Base-by-base conservation (phyloP, 2,888 invertebrate genomes). In the Drosophila recens region DNA sequence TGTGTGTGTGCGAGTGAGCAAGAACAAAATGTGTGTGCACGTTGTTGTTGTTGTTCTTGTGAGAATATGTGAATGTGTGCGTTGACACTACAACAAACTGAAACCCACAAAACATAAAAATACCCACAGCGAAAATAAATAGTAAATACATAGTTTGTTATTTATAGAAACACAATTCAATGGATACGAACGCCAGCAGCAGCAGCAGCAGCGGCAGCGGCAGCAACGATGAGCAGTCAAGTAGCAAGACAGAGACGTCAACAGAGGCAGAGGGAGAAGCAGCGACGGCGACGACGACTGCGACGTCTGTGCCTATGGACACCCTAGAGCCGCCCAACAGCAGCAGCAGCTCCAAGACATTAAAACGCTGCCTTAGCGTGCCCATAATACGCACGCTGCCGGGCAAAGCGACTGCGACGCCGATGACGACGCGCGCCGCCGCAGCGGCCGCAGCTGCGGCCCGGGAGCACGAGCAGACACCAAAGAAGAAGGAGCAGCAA, bases 321-420 rank as follows among this genome's bases (percentile, higher is more conserved):
- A 87, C 84, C 0, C 42, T 89, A 13, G 84, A 90, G 27, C 89
- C 90, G 15, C 88, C 90, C 43, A 30, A 43, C 59, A 10, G 4
- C 96, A 96, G 94, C 57, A 53, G 45, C 45, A 13, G 23, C 42
- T 73, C 77, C 27, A 83, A 96, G 93, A 94, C 95, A 91, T 93
- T 97, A 87, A 98, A 98, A 94, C 95, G 98, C 93, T 98, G 97
- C 93, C 97, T 96, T 93, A 98, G 98, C 94, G 98, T 98, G 91
- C 98, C 98, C 84, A 96, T 98, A 95, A 98, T 98, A 92, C 97
- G 97, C 94, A 96, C 97, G n/a, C 49, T 78, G 40, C 58, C 75
- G 23, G 65, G 80, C 52, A 77, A 68, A 17, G 53, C 61, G 33
- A 66, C 82, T 33, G 61, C 75, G 0, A 66, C 82, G 38, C 63